Base-by-base conservation (phyloP, 2,888 invertebrate genomes). In the Meganola albula region DNA sequence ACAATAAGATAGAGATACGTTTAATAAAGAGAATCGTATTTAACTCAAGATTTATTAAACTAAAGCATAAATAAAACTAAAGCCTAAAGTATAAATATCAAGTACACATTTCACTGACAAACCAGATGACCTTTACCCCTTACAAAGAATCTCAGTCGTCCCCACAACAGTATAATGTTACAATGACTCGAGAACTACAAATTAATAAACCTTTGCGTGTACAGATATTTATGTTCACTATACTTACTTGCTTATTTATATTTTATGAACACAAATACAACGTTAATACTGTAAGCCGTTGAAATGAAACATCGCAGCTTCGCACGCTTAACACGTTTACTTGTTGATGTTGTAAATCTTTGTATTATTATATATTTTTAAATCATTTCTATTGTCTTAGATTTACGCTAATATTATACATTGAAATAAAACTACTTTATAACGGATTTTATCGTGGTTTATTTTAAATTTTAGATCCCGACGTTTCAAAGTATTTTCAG, bases 261-360 rank as follows among this genome's bases (percentile, higher is more conserved):
- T 59, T 63, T 56, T 54, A 46, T 48, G 45, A 46, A 41, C 35
- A 45, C 54, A 48, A 44, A 45, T 34, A 35, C 48, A 44, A 40
- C 27, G 34, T 44, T 36, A 40, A 47, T 51, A 58, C 48, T 45
- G 43, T 35, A 40, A 46, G 53, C 45, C 38, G 58, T 56, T 53
- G 58, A 65, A 68, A 70, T 74, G 69, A 72, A 66, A 62, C 74
- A 73, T 66, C 65, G 58, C 48, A 46, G 48, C 50, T 57, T 61
- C 48, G 58, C 68, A 71, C 67, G 72, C 20, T 20, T 20, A n/a
- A 7, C n/a, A n/a, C n/a, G n/a, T n/a, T n/a, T n/a, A n/a, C n/a
- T n/a, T n/a, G n/a, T n/a, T n/a, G n/a, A n/a, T n/a, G n/a, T n/a
- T n/a, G n/a, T n/a, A n/a, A n/a, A n/a, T n/a, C n/a, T n/a, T n/a